Evolutionary conservation across 2,797 vertebrate species (phyloP), one percentile per base, ranked within the genome.

Genomic region (Gymnothorax javanicus): DNA sequence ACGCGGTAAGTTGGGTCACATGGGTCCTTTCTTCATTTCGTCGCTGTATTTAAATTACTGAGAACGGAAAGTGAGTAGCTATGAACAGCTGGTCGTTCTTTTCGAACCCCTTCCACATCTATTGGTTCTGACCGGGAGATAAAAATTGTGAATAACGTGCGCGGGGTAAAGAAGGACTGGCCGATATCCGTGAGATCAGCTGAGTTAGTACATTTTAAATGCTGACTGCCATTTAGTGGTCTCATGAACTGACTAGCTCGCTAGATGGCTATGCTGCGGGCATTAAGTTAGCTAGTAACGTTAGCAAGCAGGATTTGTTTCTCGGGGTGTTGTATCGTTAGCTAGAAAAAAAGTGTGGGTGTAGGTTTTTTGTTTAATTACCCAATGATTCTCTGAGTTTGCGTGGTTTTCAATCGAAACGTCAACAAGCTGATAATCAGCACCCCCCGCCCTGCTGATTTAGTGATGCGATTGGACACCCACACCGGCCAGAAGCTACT

Each of bases 21-120:
- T 3, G 82, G 86, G 86, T 87, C 86, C 86, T 87, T 81, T 56
- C 52, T 81, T 56, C 2, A n/a, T 54, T 54, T 56, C 75, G 86
- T 87, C 82, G 86, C 86, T 60, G 23, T 43, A 9, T 62, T 17
- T 57, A 84, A 83, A 84, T 25, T 56, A 81, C 23, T 81, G 20
- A 52, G 50, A n/a, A 56, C 20, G 9, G 7, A 54, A 8, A 81
- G 56, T 56, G 7, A 54, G 17, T 20, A 3, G 56, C 54, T 56
- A 56, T 54, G 77, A 81, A 81, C 52, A 56, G 11, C 11, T 11
- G 52, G 11, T 23, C 20, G 20, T 81, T 56, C 5, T 23, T 81
- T 54, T 13, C 43, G 13, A 33, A 13, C 6, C 13, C 2, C 67
- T n/a, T 33, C 27, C 25, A 43, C 13, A 75, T 43, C 3, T 15